Conservation (phyloP, 2,888 invertebrate species). For the Allophyes oxyacanthae region DNA sequence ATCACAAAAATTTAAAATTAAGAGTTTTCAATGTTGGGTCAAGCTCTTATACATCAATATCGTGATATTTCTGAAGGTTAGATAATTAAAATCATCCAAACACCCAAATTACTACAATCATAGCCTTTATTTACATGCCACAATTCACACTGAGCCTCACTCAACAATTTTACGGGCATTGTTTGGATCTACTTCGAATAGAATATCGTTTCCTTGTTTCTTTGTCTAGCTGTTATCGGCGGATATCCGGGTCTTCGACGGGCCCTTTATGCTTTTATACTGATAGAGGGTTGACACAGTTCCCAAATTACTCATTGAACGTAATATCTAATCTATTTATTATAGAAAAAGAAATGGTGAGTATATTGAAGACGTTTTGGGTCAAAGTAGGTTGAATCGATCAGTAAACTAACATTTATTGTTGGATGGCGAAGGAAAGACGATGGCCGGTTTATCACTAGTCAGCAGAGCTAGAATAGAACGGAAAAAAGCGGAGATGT, state of each 20-base stretch:
- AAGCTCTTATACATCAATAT: not conserved
- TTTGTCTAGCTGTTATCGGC: slow-evolving; percentile 60
- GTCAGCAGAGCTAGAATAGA: too few species aligned
- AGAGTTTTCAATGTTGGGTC: too few species aligned
- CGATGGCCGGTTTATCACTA: too few species aligned
- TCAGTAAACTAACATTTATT: too few species aligned
- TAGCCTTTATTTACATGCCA: not conserved
- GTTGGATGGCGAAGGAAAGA: too few species aligned
- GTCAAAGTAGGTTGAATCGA: not conserved
- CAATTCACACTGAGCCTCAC: too few species aligned
- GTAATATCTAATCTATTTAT: slow-evolving; percentile 31
- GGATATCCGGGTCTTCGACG: slow-evolving; percentile 63
- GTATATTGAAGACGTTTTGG: slow-evolving; percentile 1
- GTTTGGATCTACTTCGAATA: slow-evolving; percentile 24
- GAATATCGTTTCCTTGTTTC: slow-evolving; percentile 43
- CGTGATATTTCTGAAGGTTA: not conserved
- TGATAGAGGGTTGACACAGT: slow-evolving; percentile 49
- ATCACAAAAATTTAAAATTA: too few species aligned
- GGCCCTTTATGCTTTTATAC: slow-evolving; percentile 40
- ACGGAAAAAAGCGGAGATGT: too few species aligned
- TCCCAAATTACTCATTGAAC: slow-evolving; percentile 33
- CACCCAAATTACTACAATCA: slow-evolving; percentile 1
- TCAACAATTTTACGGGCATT: not conserved
- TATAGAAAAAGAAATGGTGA: not conserved
- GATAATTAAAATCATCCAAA: not conserved